Evolutionary conservation across 2,888 invertebrate species (phyloP).

Genomic region (Drosophila niveifrons): DNA sequence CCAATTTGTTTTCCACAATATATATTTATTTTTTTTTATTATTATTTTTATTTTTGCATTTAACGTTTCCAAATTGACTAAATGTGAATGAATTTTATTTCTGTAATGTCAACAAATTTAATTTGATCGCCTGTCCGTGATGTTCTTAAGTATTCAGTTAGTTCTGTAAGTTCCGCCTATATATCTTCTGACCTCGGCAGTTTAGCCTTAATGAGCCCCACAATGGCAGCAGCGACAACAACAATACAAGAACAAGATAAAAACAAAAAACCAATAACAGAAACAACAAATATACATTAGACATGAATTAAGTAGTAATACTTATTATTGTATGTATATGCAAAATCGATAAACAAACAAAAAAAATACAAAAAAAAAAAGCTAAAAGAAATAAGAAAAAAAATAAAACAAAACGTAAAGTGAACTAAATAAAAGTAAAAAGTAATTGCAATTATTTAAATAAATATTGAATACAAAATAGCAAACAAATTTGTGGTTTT

Average conservation of each 20-base stretch:
- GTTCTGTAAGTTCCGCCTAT: slow-evolving; percentile 56
- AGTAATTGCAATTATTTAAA: slow-evolving; percentile 76
- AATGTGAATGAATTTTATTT: neutral
- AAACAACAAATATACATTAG: slow-evolving; percentile 16
- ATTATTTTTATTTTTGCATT: slow-evolving; percentile 21
- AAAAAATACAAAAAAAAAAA: slow-evolving; percentile 15
- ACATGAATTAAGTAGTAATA: slow-evolving; percentile 19
- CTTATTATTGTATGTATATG: slow-evolving; percentile 46
- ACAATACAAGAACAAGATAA: slow-evolving; percentile 33
- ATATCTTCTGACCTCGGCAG: slow-evolving; percentile 39
- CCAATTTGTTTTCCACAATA: slow-evolving; percentile 25
- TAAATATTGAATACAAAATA: slow-evolving; percentile 77
- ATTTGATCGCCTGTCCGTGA: slow-evolving; percentile 24
- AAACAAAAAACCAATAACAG: slow-evolving; percentile 24
- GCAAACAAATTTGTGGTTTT: neutral
- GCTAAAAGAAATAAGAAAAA: slow-evolving; percentile 19
- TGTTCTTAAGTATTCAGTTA: slow-evolving; percentile 69
- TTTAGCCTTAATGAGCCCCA: slow-evolving; percentile 42
- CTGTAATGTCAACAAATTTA: neutral
- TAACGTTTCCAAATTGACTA: slow-evolving; percentile 5
- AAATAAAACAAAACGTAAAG: slow-evolving; percentile 26
- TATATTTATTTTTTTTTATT: neutral
- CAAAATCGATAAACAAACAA: slow-evolving; percentile 18
- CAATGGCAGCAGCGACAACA: slow-evolving; percentile 35
- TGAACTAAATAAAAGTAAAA: slow-evolving; percentile 50